phyloP scores from a whole-genome alignment of 2,888 invertebrate species.

The Lutraria lutraria region DNA sequence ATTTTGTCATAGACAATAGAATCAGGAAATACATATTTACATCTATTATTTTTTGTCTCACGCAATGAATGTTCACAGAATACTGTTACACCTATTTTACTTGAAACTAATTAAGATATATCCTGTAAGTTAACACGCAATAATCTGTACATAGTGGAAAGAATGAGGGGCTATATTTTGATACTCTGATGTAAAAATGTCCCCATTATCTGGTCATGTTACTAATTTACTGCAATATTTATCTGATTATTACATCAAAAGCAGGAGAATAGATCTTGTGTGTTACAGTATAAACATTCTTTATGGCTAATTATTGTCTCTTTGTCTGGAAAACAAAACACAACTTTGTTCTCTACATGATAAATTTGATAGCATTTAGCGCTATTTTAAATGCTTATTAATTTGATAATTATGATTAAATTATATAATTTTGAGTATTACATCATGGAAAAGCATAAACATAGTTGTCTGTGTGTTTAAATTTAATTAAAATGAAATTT shows the following conservation, averaged over 20 bases:
- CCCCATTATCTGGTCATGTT: not conserved
- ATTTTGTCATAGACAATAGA: too few relatives aligned
- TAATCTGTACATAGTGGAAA: not conserved
- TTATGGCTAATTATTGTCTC: not conserved
- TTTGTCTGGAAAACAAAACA: not conserved
- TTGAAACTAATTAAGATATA: not conserved
- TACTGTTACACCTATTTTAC: not conserved
- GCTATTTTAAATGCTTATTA: not conserved
- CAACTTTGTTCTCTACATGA: not conserved
- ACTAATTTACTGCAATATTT: not conserved
- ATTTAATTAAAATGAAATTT: not conserved
- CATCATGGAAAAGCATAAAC: not conserved
- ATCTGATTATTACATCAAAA: not conserved
- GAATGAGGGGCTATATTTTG: not conserved
- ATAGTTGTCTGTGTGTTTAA: not conserved
- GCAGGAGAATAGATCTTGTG: not conserved
- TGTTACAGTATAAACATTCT: not conserved
- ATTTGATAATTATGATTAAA: not conserved
- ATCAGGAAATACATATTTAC: too few relatives aligned
- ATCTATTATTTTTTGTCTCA: too few relatives aligned
- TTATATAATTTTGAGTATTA: too few relatives aligned
- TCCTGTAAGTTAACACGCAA: not conserved
- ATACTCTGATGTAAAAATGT: not conserved
- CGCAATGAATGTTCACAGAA: not conserved
- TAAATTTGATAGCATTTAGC: not conserved